Evolutionary conservation across 2,888 invertebrate species (phyloP), one percentile per base, ranked within the genome.

Genomic region (Idaea aversata): DNA sequence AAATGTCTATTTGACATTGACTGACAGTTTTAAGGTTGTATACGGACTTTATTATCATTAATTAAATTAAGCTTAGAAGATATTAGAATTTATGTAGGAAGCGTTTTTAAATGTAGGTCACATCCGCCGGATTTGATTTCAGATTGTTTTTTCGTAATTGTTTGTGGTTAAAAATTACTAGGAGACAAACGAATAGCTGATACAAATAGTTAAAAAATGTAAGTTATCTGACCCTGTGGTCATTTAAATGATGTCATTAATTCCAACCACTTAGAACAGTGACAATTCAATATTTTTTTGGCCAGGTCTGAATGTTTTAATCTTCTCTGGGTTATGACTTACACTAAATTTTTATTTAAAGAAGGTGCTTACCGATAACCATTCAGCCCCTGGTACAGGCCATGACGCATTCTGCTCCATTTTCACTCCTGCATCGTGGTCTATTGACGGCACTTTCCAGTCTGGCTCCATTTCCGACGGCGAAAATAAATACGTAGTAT

Each of bases 401-500:
- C 93, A 93, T 2, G 74, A 78, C 0, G 84, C 83, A 70, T 93
- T 80, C 59, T 88, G 88, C 15, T 85, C 85, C 13, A 84, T 35
- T 61, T 78, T 82, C 0, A 90, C 88, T 0, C 86, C 89, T 0
- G 84, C 80, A 60, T 93, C 93, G 10, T 89, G 88, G 13, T 90
- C 88, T 77, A 84, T 75, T 0, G 88, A 93, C 0, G 88, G 90
- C 1, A 87, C 75, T 7, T 61, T 64, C 88, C 87, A 88, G 0
- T 59, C 72, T 0, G 78, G 68, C 35, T 90, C 87, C 77, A 81
- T 81, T 5, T 72, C 64, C 0, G 87, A 87, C 15, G 89, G 88
- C 0, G 91, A 91, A 78, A 87, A 88, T 34, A 90, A 63, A 65
- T 75, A 86, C 0, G 91, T 86, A 0, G 94, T 93, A 76, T 95